phyloP scores from a whole-genome alignment of 2,113 vertebrate species.

The Theristicus caerulescens region DNA sequence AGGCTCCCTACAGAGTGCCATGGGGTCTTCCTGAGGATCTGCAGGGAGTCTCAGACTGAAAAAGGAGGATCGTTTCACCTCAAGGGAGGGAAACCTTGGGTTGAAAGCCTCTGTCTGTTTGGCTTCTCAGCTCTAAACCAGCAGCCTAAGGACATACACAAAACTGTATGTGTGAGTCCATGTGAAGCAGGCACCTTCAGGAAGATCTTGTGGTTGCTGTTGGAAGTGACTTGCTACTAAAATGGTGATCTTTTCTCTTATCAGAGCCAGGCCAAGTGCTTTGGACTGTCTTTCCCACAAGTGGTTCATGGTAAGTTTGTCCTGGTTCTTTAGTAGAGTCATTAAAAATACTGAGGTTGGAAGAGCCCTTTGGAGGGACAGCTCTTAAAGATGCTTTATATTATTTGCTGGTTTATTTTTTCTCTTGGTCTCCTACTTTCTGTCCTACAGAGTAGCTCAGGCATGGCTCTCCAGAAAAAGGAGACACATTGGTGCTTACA shows the following conservation, averaged over 20 bases:
- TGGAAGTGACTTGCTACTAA: not conserved
- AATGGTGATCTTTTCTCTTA: not conserved
- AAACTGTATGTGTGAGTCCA: fast-evolving
- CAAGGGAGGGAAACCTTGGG: not conserved
- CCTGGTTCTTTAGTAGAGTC: not conserved
- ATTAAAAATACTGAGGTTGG: not conserved
- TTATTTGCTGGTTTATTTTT: not conserved
- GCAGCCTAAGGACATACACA: not conserved
- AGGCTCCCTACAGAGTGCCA: not conserved
- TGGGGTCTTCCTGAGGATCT: not conserved
- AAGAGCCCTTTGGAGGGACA: not conserved
- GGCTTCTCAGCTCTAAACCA: not conserved
- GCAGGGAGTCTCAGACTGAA: not conserved
- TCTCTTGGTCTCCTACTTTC: not conserved
- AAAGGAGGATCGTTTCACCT: not conserved
- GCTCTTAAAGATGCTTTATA: not conserved
- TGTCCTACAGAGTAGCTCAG: not conserved
- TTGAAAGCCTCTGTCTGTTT: not conserved
- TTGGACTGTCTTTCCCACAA: slow-evolving; percentile 59
- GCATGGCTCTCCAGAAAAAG: not conserved
- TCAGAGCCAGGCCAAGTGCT: slow-evolving; percentile 55
- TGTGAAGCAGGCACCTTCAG: not conserved
- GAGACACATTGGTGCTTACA: not conserved
- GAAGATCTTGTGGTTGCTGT: not conserved
- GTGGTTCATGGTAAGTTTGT: slow-evolving; percentile 65